Conservation (phyloP, 2,113 vertebrate species). For the Tachycineta bicolor region DNA sequence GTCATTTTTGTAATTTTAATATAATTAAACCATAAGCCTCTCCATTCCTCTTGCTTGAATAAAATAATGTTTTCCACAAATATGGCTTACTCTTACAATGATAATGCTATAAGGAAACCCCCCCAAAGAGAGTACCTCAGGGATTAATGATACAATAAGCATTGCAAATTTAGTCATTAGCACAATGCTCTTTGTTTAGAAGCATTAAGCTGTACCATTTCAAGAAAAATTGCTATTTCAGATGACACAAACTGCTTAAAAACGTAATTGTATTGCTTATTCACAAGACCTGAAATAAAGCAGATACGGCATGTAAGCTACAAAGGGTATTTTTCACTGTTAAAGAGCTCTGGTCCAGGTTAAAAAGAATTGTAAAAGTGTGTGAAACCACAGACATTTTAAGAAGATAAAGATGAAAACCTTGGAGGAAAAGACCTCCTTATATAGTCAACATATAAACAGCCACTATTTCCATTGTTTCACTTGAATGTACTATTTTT, state of each 20-base stretch:
- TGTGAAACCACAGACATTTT: not conserved
- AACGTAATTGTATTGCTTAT: not conserved
- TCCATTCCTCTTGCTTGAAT: not conserved
- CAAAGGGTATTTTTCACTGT: not conserved
- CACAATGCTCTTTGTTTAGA: not conserved
- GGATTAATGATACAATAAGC: conserved; percentile 12
- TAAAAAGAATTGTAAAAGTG: not conserved
- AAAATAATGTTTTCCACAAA: conserved; percentile 12
- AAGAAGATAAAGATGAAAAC: not conserved
- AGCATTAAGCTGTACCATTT: not conserved
- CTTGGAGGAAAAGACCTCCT: not conserved
- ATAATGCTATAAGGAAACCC: not conserved
- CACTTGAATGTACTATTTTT: conserved; percentile 30
- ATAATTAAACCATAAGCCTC: not conserved
- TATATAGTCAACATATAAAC: not conserved
- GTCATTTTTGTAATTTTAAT: conserved; percentile 26
- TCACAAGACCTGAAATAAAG: not conserved
- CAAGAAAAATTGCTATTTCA: conserved; percentile 18
- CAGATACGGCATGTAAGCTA: not conserved
- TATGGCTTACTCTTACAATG: not conserved
- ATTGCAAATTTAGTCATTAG: conserved; percentile 1
- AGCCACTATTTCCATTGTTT: conserved; percentile 10
- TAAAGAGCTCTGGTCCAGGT: not conserved
- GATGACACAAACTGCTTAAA: not conserved
- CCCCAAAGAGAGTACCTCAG: not conserved